phyloP scores from a whole-genome alignment of 2,888 invertebrate genomes.

The Ypsolopha sequella region DNA sequence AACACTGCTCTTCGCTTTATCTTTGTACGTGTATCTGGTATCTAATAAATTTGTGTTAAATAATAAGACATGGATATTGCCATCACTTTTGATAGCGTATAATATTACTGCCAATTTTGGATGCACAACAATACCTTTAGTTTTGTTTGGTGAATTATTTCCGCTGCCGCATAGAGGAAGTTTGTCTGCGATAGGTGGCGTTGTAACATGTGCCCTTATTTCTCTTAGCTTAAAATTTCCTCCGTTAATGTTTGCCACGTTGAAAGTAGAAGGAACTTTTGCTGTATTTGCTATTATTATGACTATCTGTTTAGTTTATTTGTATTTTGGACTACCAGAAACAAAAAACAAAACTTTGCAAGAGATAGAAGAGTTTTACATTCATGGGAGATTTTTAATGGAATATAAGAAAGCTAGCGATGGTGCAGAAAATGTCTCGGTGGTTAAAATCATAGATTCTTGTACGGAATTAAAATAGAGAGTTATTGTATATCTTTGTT shows the following conservation, averaged over 20 bases:
- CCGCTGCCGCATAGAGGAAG: conserved; percentile 37
- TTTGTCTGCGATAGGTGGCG: conserved; percentile 26
- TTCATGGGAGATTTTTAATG: conserved; percentile 2
- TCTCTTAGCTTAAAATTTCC: not conserved
- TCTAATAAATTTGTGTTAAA: conserved; percentile 19
- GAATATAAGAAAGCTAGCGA: not conserved
- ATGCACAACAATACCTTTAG: conserved; percentile 38
- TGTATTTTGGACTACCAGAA: conserved; percentile 24
- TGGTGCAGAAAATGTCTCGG: no score
- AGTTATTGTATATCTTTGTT: no score
- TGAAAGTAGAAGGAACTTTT: not conserved
- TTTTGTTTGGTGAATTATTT: conserved; percentile 40
- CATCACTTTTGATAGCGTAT: conserved; percentile 27
- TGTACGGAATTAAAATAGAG: no score
- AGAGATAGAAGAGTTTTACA: conserved; percentile 20
- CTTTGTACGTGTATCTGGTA: conserved; percentile 27
- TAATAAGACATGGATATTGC: conserved; percentile 24
- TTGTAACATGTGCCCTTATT: conserved; percentile 19
- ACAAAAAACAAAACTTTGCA: conserved; percentile 25
- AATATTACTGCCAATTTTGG: conserved; percentile 40
- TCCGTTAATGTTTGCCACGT: not conserved
- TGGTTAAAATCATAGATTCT: no score
- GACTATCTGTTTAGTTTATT: conserved; percentile 12
- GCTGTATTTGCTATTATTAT: conserved; percentile 12
- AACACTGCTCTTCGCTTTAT: conserved; percentile 20